These are phyloP conservation scores for Lithobates pipiens DNA, from an alignment of 2,797 vertebrate species.

Conservation along the genomic window DNA sequence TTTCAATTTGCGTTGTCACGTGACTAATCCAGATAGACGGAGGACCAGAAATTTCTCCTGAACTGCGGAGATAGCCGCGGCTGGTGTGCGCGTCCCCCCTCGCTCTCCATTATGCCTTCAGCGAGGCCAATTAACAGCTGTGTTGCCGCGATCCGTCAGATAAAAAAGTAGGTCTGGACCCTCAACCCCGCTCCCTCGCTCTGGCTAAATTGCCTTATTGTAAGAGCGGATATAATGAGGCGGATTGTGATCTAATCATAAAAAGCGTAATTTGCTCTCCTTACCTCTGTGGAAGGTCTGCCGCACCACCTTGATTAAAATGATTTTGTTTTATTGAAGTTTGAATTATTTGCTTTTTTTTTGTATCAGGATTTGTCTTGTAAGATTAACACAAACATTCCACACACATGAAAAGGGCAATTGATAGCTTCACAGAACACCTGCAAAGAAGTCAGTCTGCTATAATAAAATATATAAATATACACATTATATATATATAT, in stretches of 20 bases:
- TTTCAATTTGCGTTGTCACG: constrained; percentile 39
- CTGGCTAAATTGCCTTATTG: constrained; percentile 19
- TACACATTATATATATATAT: no score
- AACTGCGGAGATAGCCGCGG: constrained; percentile 15
- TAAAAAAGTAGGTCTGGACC: constrained; percentile 38
- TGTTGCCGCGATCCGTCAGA: constrained; percentile 30
- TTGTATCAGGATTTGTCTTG: not conserved
- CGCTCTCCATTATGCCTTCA: constrained; percentile 28
- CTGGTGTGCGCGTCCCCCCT: not conserved
- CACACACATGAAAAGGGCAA: not conserved
- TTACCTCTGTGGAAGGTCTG: constrained; percentile 8
- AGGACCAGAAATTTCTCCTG: constrained; percentile 7
- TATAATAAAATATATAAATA: no score
- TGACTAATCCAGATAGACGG: constrained; percentile 37
- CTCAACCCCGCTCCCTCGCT: not conserved
- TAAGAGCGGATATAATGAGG: constrained; percentile 28
- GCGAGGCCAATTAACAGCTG: constrained; percentile 47
- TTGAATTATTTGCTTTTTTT: not conserved
- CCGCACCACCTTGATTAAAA: not conserved
- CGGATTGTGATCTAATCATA: constrained; percentile 32
- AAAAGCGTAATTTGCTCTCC: not conserved
- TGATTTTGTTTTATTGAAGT: constrained; percentile 9
- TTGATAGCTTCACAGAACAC: not conserved
- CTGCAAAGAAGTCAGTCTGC: no score
- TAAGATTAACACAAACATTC: not conserved